Conservation (phyloP, 2,113 vertebrate species). For the Chroicocephalus ridibundus region DNA sequence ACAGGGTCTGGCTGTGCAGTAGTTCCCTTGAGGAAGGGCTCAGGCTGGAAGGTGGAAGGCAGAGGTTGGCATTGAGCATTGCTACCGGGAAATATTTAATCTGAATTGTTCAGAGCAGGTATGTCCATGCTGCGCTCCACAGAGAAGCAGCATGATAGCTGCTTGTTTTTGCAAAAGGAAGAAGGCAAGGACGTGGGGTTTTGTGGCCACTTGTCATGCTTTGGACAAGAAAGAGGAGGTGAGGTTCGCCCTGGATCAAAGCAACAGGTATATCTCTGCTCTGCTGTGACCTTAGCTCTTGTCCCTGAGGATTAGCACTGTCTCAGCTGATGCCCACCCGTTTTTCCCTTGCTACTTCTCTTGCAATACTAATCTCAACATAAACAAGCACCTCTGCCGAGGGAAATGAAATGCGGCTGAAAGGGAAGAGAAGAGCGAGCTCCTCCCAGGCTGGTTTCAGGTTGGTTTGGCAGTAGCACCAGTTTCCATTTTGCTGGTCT, state of each 20-base stretch:
- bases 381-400: no score
- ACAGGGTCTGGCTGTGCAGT: neutral
- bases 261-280: neutral
- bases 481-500: neutral
- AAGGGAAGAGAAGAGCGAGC: neutral
- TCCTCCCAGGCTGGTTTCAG: neutral
- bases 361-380: neutral
- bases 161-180: neutral
- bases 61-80: neutral
- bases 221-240: neutral
- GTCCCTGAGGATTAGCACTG: neutral
- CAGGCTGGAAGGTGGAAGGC: neutral
- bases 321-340: accelerated
- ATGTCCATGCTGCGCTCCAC: accelerated
- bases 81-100: accelerated
- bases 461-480: neutral
- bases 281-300: neutral
- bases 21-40: neutral
- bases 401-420: neutral
- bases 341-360: neutral
- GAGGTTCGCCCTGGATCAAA: neutral
- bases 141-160: neutral
- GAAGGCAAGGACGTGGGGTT: neutral
- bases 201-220: neutral
- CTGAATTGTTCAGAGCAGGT: accelerated